Evolutionary conservation across 2,888 invertebrate species (phyloP).

Genomic region (Andrena bucephala): DNA sequence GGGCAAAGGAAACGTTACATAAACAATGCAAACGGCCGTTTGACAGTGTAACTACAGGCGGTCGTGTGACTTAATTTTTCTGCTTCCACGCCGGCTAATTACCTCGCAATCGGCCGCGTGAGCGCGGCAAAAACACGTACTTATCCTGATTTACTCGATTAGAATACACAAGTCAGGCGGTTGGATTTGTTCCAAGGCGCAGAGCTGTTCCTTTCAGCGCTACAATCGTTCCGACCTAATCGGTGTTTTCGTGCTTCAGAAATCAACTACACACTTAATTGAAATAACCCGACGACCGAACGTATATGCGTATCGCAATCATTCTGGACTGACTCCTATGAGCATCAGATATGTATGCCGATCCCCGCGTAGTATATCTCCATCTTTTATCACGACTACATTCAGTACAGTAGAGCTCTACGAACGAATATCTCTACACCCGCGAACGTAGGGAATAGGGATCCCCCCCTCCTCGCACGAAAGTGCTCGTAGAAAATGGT

Average conservation of each 20-base stretch:
- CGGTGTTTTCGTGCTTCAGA: conserved; percentile 39
- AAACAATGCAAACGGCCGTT: conserved; percentile 41
- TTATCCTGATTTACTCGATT: conserved; percentile 68
- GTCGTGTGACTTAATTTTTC: conserved; percentile 37
- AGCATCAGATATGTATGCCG: neutral
- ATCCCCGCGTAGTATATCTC: neutral
- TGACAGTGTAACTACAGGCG: neutral
- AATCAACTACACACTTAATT: conserved; percentile 37
- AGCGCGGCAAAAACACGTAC: conserved; percentile 61
- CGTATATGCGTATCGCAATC: neutral
- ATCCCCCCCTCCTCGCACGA: too few species aligned
- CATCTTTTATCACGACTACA: neutral
- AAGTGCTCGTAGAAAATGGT: neutral
- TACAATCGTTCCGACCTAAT: conserved; percentile 57
- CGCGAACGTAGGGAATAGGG: too few species aligned
- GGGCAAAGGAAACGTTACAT: conserved; percentile 48
- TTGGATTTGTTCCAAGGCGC: conserved; percentile 70
- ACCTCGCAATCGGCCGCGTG: conserved; percentile 32
- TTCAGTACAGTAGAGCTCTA: neutral
- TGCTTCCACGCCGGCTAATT: conserved; percentile 39
- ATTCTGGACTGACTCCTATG: neutral
- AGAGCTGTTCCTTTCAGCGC: conserved; percentile 68
- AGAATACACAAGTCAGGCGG: conserved; percentile 67
- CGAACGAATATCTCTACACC: too few species aligned
- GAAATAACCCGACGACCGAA: neutral